Conservation (phyloP, 2,888 invertebrate genomes). For the Zhuqinia jingwanae region DNA sequence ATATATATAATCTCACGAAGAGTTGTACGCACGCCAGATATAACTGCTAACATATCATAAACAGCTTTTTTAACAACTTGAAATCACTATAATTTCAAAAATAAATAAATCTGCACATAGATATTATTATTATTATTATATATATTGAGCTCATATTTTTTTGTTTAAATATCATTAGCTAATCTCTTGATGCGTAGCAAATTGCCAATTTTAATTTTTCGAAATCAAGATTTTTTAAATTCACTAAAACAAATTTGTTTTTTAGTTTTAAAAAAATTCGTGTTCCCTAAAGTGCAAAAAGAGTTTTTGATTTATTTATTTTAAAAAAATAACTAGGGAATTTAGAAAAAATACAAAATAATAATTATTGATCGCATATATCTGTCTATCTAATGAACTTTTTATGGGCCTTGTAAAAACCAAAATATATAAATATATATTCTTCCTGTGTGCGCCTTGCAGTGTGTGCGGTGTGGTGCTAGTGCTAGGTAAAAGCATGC, state of each 20-base stretch:
- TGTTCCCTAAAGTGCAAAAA: no score
- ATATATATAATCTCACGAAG: slow-evolving; percentile 1
- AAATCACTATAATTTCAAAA: slow-evolving; percentile 11
- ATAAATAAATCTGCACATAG: slow-evolving; percentile 12
- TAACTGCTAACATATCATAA: slow-evolving; percentile 24
- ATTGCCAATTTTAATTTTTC: background rate
- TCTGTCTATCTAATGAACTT: background rate
- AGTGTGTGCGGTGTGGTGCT: no score
- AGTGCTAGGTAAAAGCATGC: background rate
- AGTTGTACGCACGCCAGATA: background rate
- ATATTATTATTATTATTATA: background rate
- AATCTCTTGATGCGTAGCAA: background rate
- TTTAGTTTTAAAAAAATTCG: no score
- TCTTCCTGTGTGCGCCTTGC: background rate
- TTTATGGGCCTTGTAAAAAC: background rate
- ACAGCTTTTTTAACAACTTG: slow-evolving; percentile 9
- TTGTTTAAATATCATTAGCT: slow-evolving; percentile 12
- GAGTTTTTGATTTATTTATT: no score
- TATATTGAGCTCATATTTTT: no score
- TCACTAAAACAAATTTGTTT: no score
- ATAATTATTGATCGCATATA: background rate
- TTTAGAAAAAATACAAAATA: background rate
- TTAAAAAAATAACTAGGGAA: background rate
- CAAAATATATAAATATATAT: background rate
- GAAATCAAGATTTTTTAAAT: background rate